phyloP scores from a whole-genome alignment of 1,140 invertebrate species.

The Lepidurus arcticus region DNA sequence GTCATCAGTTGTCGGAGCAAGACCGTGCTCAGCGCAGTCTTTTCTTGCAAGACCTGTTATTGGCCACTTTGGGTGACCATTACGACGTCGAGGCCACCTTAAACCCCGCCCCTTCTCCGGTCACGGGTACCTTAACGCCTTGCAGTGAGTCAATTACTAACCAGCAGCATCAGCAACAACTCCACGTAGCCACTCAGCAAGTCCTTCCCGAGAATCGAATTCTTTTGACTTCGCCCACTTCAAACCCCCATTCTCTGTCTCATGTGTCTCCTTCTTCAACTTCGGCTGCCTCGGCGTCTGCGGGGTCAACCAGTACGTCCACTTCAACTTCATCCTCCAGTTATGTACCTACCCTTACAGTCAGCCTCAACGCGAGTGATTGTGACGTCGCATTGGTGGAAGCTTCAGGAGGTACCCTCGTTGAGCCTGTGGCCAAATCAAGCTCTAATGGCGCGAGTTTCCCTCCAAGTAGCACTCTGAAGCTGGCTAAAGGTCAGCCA shows the following conservation, averaged over 20 bases:
- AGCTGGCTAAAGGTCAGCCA: constrained; percentile 7
- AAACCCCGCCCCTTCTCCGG: not conserved
- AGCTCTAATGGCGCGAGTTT: not conserved
- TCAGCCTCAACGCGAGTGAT: not conserved
- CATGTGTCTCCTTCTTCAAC: not conserved
- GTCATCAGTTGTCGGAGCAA: constrained; percentile 50
- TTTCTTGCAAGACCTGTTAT: constrained; percentile 62
- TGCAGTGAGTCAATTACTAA: not conserved
- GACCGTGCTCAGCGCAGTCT: constrained; percentile 59
- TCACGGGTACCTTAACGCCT: not conserved
- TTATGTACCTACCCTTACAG: not conserved
- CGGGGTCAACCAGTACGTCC: not conserved
- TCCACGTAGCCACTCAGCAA: not conserved
- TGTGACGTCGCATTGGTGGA: not conserved
- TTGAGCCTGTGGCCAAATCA: not conserved
- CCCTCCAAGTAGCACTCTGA: not conserved
- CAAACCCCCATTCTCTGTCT: not conserved
- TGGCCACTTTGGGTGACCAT: constrained; percentile 53
- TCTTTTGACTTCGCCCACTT: not conserved
- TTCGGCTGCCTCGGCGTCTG: not conserved
- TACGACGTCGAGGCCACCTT: constrained; percentile 29
- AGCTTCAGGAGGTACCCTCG: not conserved
- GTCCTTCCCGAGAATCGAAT: not conserved
- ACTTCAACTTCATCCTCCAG: not conserved
- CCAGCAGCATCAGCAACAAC: not conserved